Conservation (phyloP, 53 echinoderm and acorn worm genomes). For the Luidia sarsii region DNA sequence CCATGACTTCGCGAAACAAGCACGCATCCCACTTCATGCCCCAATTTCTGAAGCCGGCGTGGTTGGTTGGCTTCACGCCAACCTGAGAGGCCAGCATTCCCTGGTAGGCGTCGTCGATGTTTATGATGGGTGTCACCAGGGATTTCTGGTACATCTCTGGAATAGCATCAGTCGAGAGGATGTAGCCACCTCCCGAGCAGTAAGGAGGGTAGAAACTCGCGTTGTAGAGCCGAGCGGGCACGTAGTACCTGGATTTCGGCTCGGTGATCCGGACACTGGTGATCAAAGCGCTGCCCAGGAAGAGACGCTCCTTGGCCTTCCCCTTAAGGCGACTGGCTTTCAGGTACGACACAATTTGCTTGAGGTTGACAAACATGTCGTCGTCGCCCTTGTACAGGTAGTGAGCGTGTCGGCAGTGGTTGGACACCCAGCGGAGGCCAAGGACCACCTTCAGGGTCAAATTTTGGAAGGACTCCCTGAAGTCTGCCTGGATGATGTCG, state of each 20-base stretch:
- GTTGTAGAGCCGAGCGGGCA: constrained; percentile 77
- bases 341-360: constrained; percentile 68
- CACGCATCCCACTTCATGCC: constrained; percentile 89
- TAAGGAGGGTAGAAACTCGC: constrained; percentile 90
- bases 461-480: constrained; percentile 80
- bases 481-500: constrained; percentile 83
- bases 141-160: constrained; percentile 82
- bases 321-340: too few relatives aligned
- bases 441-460: constrained; percentile 83
- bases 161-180: constrained; percentile 81
- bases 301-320: constrained; percentile 60
- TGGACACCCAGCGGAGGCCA: constrained; percentile 78
- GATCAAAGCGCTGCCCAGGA: constrained; percentile 75
- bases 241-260: constrained; percentile 81
- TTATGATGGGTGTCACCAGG: constrained; percentile 80
- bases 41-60: constrained; percentile 89
- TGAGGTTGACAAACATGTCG: constrained; percentile 96
- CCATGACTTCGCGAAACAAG: constrained; percentile 78
- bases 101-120: constrained; percentile 95
- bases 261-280: constrained; percentile 74
- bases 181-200: constrained; percentile 89
- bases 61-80: constrained; percentile 65
- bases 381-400: constrained; percentile 96
- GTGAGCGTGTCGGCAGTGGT: constrained; percentile 72
- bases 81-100: constrained; percentile 81